Evolutionary conservation across 2,797 vertebrate genomes (phyloP), one percentile per base, ranked within the genome.

Genomic region (Acanthurus tractus): DNA sequence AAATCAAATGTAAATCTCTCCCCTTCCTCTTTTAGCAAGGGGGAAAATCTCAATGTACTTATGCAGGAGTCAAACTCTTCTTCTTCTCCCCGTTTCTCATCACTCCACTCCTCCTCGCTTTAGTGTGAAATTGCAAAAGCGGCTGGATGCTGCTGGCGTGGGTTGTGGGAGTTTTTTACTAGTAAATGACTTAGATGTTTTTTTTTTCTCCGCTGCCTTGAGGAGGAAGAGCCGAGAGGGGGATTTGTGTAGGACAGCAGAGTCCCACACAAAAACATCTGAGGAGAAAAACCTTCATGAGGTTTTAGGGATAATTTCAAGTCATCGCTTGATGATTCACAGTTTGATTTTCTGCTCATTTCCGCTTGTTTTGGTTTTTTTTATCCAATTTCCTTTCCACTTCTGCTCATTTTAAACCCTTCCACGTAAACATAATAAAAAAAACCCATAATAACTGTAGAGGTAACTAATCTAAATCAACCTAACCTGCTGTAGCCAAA

Each of bases 41-140:
- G 29, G 18, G 23, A 14, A 20, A 54, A 63, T 46, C 63, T 70
- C 58, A 45, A 1, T 63, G 38, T 52, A 25, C 25, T 74, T 14
- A 62, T 70, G 54, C 52, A 48, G 54, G 42, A 86, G 63, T 78
- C 56, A 9, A 83, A 57, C 70, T 70, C 64, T 61, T 74, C 70
- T 64, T 50, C 77, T 42, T 34, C 29, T 34, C 29, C 74, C 40
- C 36, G 65, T 76, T 71, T 72, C 70, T 74, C 71, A 52, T 85
- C 83, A 8, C 70, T 67, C 50, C 62, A 8, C 68, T 80, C 63
- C 85, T 85, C 76, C 69, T 82, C 69, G 53, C 38, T 2, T 36
- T 42, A 83, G 69, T 87, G 88, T 88, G 87, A 92, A 92, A 91
- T 89, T 64, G 71, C 44, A n/a, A 40, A 89, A 86, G 77, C 74